These are phyloP conservation scores for Hypselothyrea guttata DNA, from an alignment of 2,888 invertebrate genomes.

Conservation along the genomic window DNA sequence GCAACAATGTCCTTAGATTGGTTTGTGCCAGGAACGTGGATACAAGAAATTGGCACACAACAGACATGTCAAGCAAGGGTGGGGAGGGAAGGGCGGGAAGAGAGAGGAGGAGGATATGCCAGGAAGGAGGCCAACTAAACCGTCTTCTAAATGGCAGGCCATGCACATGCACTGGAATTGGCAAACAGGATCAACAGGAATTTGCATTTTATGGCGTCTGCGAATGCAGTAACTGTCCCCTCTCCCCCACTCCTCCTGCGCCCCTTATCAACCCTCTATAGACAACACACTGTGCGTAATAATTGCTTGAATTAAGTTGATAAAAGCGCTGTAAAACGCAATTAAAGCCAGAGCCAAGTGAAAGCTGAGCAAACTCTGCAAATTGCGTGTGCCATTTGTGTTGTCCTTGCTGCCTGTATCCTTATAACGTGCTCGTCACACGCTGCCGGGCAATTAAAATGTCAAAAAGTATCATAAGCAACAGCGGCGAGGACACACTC, in stretches of 20 bases:
- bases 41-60: constrained; percentile 69
- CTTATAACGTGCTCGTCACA: constrained; percentile 33
- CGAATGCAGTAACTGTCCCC: constrained; percentile 48
- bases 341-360: constrained; percentile 46
- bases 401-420: constrained; percentile 41
- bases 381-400: constrained; percentile 49
- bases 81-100: background rate
- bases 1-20: constrained; percentile 75
- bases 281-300: background rate
- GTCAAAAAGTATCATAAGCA: constrained; percentile 62
- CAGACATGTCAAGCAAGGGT: constrained; percentile 58
- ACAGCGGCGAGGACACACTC: constrained; percentile 5
- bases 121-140: constrained; percentile 29
- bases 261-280: too few relatives aligned
- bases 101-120: background rate
- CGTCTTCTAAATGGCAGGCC: constrained; percentile 60
- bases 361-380: constrained; percentile 20
- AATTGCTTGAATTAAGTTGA: constrained; percentile 70
- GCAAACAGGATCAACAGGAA: constrained; percentile 75
- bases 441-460: constrained; percentile 60
- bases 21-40: constrained; percentile 70
- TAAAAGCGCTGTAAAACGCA: constrained; percentile 44
- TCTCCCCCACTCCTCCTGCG: background rate
- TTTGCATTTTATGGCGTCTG: constrained; percentile 77
- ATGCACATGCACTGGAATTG: constrained; percentile 72